These are phyloP conservation scores for Hyposoter didymator DNA, from an alignment of 2,888 invertebrate species.

Conservation along the genomic window DNA sequence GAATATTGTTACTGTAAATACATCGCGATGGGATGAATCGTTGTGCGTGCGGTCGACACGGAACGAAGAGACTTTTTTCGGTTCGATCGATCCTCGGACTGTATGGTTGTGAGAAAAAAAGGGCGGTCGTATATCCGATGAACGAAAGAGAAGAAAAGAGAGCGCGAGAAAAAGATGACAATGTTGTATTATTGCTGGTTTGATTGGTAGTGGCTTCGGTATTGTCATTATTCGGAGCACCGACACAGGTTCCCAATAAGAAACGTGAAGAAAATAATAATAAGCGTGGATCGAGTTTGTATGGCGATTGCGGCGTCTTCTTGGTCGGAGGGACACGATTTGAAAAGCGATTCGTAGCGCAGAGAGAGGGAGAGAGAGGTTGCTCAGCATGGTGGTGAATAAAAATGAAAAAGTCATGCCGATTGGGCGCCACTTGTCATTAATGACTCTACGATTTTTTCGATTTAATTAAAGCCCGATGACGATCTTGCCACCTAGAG, in stretches of 20 bases:
- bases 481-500: constrained; percentile 80
- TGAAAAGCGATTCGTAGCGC: constrained; percentile 35
- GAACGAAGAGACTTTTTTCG: constrained; percentile 10
- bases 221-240: constrained; percentile 69
- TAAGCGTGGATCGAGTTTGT: background rate
- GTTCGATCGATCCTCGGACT: constrained; percentile 70
- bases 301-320: constrained; percentile 56
- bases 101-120: constrained; percentile 71
- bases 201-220: constrained; percentile 64
- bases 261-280: constrained; percentile 6
- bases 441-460: constrained; percentile 82
- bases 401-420: constrained; percentile 83
- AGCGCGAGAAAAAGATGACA: constrained; percentile 50
- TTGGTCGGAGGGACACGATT: constrained; percentile 52
- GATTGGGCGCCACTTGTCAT: constrained; percentile 84
- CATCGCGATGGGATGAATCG: constrained; percentile 19
- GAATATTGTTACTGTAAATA: constrained; percentile 26
- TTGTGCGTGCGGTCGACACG: constrained; percentile 15
- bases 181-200: constrained; percentile 41
- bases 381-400: constrained; percentile 74
- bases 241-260: constrained; percentile 22
- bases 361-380: constrained; percentile 71
- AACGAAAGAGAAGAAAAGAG: constrained; percentile 49
- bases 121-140: constrained; percentile 74
- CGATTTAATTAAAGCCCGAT: constrained; percentile 83